phyloP scores from a whole-genome alignment of 2,113 vertebrate genomes.

The Tupaia chinensis region DNA sequence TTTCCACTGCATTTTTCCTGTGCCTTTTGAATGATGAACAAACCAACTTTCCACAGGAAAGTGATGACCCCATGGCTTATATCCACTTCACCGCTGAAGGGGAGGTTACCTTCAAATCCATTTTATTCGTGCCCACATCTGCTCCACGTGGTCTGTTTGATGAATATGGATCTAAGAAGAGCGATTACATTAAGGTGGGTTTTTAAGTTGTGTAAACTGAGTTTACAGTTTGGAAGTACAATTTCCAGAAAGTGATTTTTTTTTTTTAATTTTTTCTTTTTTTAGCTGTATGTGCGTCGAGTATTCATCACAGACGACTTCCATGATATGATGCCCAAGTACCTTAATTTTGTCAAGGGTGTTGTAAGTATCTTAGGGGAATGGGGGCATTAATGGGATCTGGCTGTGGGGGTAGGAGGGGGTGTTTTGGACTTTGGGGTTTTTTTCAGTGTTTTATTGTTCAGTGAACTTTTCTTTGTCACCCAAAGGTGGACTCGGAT shows the following conservation, averaged over 20 bases:
- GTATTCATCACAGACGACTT: constrained; percentile 99
- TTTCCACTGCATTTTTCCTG: not conserved
- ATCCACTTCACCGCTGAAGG: constrained; percentile 99
- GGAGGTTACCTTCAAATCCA: constrained; percentile 99
- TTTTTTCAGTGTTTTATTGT: not conserved
- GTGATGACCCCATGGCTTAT: constrained; percentile 94
- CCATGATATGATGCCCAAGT: constrained; percentile 99
- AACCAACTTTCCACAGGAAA: constrained; percentile 88
- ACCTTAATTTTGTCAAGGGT: constrained; percentile 98
- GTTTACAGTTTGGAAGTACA: not conserved
- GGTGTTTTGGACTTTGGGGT: not conserved
- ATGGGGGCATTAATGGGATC: fast-evolving
- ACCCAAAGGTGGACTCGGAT: constrained; percentile 96
- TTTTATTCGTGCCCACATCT: constrained; percentile 95
- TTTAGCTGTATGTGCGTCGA: constrained; percentile 96
- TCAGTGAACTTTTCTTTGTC: not conserved
- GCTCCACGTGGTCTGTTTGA: constrained; percentile 98
- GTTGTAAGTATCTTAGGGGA: constrained; percentile 91
- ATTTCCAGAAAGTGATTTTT: constrained; percentile 42
- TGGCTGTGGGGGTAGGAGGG: not conserved
- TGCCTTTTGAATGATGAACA: not conserved
- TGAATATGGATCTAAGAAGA: constrained; percentile 99
- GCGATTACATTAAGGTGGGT: constrained; percentile 97
- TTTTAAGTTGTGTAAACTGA: not conserved
- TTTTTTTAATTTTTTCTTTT: not conserved